These are phyloP conservation scores for Drosophila mercatorum DNA, from an alignment of 2,888 invertebrate genomes.

Conservation along the genomic window DNA sequence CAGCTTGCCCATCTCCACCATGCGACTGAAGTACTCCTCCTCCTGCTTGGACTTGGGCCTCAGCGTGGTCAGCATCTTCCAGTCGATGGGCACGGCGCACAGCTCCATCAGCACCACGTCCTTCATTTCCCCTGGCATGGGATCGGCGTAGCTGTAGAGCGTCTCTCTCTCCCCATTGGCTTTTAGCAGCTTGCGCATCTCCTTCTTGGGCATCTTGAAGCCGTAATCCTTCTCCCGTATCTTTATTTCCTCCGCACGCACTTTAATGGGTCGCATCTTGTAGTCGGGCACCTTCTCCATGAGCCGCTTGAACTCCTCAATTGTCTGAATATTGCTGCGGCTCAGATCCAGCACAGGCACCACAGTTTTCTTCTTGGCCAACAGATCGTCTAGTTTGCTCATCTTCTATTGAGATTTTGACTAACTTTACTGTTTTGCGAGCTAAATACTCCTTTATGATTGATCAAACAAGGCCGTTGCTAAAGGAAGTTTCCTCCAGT, in stretches of 20 bases:
- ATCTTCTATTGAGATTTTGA: conserved; percentile 52
- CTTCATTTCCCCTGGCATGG: conserved; percentile 92
- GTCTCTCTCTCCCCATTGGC: conserved; percentile 82
- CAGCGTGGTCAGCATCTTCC: conserved; percentile 96
- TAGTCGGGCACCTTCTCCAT: conserved; percentile 95
- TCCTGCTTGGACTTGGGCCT: conserved; percentile 93
- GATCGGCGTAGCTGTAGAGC: conserved; percentile 87
- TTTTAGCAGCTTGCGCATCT: conserved; percentile 86
- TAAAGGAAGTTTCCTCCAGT: background rate
- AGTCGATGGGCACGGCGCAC: conserved; percentile 94
- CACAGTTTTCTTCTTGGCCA: conserved; percentile 93
- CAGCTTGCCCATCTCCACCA: conserved; percentile 92
- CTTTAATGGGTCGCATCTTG: conserved; percentile 94
- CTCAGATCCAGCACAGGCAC: conserved; percentile 94
- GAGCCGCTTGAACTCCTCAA: conserved; percentile 92
- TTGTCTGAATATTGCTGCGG: conserved; percentile 90
- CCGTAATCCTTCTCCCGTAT: conserved; percentile 90
- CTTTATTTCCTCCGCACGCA: conserved; percentile 91
- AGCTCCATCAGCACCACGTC: conserved; percentile 86
- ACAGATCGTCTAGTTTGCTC: conserved; percentile 92
- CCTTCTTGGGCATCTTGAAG: conserved; percentile 90
- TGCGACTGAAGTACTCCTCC: conserved; percentile 94
- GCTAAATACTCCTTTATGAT: conserved; percentile 20
- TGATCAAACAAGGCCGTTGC: conserved; percentile 44
- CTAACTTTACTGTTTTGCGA: background rate